phyloP scores from a whole-genome alignment of 2,113 vertebrate genomes.

The Todiramphus chloris region DNA sequence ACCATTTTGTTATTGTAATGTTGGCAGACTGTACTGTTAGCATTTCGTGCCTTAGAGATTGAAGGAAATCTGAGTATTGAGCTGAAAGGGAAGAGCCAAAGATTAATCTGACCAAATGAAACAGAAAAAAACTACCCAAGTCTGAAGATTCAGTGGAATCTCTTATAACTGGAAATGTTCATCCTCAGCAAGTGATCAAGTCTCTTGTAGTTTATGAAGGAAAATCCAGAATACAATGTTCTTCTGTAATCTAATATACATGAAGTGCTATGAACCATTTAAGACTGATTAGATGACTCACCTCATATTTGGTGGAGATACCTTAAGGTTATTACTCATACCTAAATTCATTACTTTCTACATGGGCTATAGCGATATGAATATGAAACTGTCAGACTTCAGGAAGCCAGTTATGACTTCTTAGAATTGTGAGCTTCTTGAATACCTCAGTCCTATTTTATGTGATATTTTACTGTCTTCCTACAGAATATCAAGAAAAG shows the following conservation, averaged over 20 bases:
- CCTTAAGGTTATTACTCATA: neutral
- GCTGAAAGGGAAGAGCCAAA: neutral
- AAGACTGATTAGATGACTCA: constrained; percentile 5
- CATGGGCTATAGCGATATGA: neutral
- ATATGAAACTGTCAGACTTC: neutral
- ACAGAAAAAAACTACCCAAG: neutral
- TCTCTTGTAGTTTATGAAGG: neutral
- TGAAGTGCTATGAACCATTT: neutral
- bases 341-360: neutral
- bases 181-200: neutral
- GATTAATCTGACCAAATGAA: neutral
- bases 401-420: neutral
- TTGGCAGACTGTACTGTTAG: neutral
- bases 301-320: neutral
- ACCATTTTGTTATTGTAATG: neutral
- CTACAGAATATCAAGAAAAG: neutral
- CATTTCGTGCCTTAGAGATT: neutral
- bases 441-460: neutral
- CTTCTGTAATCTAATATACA: neutral
- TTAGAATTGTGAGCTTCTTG: neutral
- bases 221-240: neutral
- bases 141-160: neutral
- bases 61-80: neutral
- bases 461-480: neutral
- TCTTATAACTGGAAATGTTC: neutral